Base-by-base conservation (phyloP, 2,113 vertebrate species). In the Strix uralensis region DNA sequence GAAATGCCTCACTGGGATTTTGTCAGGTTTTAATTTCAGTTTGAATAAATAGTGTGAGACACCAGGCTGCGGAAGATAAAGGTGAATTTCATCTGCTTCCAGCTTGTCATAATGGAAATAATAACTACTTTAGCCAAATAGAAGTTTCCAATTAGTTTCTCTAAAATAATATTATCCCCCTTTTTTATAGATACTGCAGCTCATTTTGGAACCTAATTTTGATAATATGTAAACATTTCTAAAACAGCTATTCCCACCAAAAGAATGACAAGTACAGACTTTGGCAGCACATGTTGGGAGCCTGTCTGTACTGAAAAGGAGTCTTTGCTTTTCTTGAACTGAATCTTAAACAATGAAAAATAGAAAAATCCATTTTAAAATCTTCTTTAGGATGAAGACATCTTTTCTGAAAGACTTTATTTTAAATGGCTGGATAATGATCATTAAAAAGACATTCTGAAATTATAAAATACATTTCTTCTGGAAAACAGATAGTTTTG, bases 121-220 rank as follows among this genome's bases (percentile, higher is more conserved):
- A 97, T 98, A 98, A 98, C 98, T 98, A 96, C 97, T 98, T 98
- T 97, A 97, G 97, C 98, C 92, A 96, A 98, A 98, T 98, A 97
- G 97, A 98, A 98, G 93, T 97, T 98, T 98, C 98, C 98, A 98
- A 98, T 98, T 98, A 98, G 97, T 98, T 98, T 98, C 96, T 97
- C 94, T 97, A 98, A 98, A 98, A 98, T 97, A 98, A 95, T 98
- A 98, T 98, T 98, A 97, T 98, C 95, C 97, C 55, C 63, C 5
- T 97, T 98, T 97, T 94, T 92, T 67, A 95, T 91, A 98, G 97
- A 96, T 97, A 96, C 79, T 74, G 96, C 93, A 97, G 94, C 97
- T 98, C 98, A 98, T 98, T 98, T 97, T 97, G 95, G 97, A 98
- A 98, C 88, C 92, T 97, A 97, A 98, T 98, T 98, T 97, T 97